Percentiles rank a stretch among this genome's conserved stretches.
Conservation (phyloP, 2,797 vertebrate genomes). For the Poecilia velifera region DNA sequence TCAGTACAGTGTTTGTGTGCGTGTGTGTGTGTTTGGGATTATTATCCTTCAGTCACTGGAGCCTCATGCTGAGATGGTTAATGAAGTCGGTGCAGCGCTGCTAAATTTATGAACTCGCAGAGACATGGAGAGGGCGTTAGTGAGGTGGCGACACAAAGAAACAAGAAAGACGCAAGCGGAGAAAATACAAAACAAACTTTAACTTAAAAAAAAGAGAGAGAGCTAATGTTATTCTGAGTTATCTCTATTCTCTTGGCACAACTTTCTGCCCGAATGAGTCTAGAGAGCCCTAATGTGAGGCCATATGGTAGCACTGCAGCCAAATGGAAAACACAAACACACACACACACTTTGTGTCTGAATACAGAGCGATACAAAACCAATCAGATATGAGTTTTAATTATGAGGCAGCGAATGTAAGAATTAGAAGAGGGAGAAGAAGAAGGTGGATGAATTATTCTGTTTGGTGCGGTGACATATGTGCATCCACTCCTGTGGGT, state of each 20-base stretch:
- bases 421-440: constrained; percentile 7
- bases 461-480: constrained; percentile 22
- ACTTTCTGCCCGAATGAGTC: constrained; percentile 51
- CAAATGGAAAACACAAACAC: constrained; percentile 34
- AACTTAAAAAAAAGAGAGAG: constrained; percentile 17
- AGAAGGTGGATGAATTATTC: constrained; percentile 15
- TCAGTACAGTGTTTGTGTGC: constrained; percentile 26
- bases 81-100: constrained; percentile 68
- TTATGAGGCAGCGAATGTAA: constrained; percentile 15
- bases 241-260: constrained; percentile 19
- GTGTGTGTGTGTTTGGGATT: constrained; percentile 43
- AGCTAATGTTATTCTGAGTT: constrained; percentile 1
- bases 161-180: constrained; percentile 8
- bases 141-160: neutral
- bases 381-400: constrained; percentile 16
- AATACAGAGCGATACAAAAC: constrained; percentile 8
- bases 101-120: constrained; percentile 67
- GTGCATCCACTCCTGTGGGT: constrained; percentile 26
- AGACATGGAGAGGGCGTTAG: constrained; percentile 22
- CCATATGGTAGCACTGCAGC: constrained; percentile 66
- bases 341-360: neutral
- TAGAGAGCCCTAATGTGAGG: constrained; percentile 57
- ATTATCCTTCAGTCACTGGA: constrained; percentile 65
- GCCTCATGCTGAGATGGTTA: constrained; percentile 70
- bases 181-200: neutral